Percentiles rank a stretch among this genome's conserved stretches.
These are phyloP conservation scores for Caradrina clavipalpis DNA, from an alignment of 2,888 invertebrate genomes.

Conservation along the genomic window DNA sequence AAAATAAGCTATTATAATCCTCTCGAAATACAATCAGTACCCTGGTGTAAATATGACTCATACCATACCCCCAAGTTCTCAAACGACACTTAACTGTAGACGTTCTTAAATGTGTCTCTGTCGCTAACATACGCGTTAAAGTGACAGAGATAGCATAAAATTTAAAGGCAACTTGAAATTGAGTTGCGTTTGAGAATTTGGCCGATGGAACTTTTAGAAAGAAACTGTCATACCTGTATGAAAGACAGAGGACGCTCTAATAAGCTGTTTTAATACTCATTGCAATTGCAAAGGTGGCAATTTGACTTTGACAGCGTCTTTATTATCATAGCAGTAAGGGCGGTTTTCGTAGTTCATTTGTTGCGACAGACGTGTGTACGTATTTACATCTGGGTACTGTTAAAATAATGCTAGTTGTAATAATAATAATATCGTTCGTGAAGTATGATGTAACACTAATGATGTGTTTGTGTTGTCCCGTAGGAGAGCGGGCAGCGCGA, in stretches of 20 bases:
- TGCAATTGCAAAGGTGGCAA: too few species aligned
- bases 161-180: too few species aligned
- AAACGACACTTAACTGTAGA: too few species aligned
- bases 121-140: too few species aligned
- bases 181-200: too few species aligned
- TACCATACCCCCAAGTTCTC: too few species aligned
- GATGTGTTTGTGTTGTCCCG: slow-evolving; percentile 89
- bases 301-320: background rate
- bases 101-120: too few species aligned
- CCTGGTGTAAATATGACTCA: background rate
- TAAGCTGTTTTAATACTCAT: too few species aligned
- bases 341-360: background rate
- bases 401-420: slow-evolving; percentile 16
- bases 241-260: too few species aligned
- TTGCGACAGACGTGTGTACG: background rate
- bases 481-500: slow-evolving; percentile 94
- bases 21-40: background rate
- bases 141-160: too few species aligned
- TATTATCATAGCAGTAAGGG: background rate
- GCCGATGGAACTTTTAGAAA: too few species aligned
- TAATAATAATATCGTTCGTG: slow-evolving; percentile 28
- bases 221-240: too few species aligned
- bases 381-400: slow-evolving; percentile 1
- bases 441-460: slow-evolving; percentile 69
- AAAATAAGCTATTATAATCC: background rate